Percentiles rank a stretch among this genome's conserved stretches.
phyloP scores from a whole-genome alignment of 2,797 vertebrate genomes.

The Smutsia temminckii region DNA sequence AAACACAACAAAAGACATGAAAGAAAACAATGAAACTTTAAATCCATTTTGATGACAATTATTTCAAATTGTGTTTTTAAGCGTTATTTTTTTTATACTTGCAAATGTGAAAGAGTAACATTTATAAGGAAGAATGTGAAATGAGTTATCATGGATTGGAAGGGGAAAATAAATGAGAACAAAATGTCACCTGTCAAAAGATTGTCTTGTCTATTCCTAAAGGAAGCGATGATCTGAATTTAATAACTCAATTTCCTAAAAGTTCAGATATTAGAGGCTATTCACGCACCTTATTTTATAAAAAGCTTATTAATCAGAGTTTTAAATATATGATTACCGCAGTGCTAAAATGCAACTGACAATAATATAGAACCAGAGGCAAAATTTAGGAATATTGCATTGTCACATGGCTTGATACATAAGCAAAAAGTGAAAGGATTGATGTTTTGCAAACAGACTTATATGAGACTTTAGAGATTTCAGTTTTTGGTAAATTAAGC shows the following conservation, averaged over 20 bases:
- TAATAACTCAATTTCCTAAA: background rate
- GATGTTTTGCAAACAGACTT: background rate
- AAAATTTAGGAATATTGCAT: background rate
- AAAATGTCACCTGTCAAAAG: background rate
- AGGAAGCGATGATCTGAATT: background rate
- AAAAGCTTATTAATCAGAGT: background rate
- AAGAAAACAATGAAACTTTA: background rate
- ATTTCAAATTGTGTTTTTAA: background rate
- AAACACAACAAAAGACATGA: background rate
- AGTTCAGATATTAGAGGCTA: background rate
- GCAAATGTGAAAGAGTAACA: background rate
- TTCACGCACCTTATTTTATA: background rate
- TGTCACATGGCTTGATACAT: background rate
- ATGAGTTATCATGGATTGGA: background rate
- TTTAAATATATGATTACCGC: background rate
- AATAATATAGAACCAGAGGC: background rate
- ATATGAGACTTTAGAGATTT: background rate
- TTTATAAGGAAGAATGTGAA: background rate
- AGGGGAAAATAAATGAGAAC: background rate
- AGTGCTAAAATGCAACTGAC: background rate
- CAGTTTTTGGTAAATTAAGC: background rate
- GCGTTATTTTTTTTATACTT: background rate
- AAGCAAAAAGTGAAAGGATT: background rate
- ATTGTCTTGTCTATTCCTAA: background rate
- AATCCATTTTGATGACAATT: background rate